Conservation (phyloP, 2,113 vertebrate genomes). For the Ornithorhynchus anatinus region DNA sequence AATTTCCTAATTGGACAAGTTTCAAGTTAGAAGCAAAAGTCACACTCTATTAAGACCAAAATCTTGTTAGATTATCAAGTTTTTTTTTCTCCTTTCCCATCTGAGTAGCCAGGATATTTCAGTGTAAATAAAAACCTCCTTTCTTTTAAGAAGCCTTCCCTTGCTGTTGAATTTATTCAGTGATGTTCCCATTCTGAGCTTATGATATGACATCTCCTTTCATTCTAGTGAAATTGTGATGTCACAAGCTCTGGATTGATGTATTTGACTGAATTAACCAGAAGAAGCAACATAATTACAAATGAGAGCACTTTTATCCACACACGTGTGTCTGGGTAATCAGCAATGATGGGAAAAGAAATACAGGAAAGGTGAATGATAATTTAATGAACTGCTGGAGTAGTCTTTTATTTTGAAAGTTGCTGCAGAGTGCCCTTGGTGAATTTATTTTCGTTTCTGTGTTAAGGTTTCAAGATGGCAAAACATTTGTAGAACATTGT, state of each 20-base stretch:
- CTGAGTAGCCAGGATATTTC: neutral
- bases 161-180: constrained; percentile 36
- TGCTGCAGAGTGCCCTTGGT: neutral
- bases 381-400: neutral
- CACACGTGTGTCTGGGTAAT: constrained; percentile 14
- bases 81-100: neutral
- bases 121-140: constrained; percentile 33
- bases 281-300: constrained; percentile 36
- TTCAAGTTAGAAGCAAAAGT: neutral
- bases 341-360: neutral
- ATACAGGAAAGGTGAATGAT: neutral
- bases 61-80: neutral
- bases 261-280: constrained; percentile 35
- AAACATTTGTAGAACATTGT: too few relatives aligned
- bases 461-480: neutral
- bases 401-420: neutral
- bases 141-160: constrained; percentile 7
- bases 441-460: neutral
- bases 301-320: constrained; percentile 3
- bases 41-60: neutral
- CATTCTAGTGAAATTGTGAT: constrained; percentile 48
- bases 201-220: constrained; percentile 41
- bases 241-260: constrained; percentile 34
- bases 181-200: constrained; percentile 18
- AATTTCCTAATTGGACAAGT: neutral